Evolutionary conservation across 2,797 vertebrate genomes (phyloP), one percentile per base, ranked within the genome.

Genomic region (Hydrolagus colliei): DNA sequence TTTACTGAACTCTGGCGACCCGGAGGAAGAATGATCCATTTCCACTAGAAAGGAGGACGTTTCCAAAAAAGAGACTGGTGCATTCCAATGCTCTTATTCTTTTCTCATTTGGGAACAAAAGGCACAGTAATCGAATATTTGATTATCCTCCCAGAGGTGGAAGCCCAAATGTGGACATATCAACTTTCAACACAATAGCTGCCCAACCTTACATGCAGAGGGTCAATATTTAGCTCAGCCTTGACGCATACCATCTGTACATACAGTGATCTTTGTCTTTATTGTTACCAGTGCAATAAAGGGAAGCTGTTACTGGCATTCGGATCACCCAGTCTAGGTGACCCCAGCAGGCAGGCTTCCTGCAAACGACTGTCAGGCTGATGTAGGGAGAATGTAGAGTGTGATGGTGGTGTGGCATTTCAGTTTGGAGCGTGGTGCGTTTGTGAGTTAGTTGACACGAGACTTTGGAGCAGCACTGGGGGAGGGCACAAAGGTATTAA

Each of bases 11-110:
- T 27, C 27, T 52, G 41, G 41, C 6, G 41, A 52, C 41, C 41
- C 6, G 6, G 6, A 52, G 41, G 41, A 52, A 6, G 41, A 52
- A 52, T 52, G 2, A 52, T 3, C 6, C 6, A 52, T 52, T 52
- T 52, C 41, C 6, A 52, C 3, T 6, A 73, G 11, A 20, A 52
- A 52, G 41, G 9, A 73, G 18, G 11, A 20, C 6, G 10, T 27
- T 20, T 22, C 22, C n/a, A 9, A 72, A 72, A 67, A 68, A 52
- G 73, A 75, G 35, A 52, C 73, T 18, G 73, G 18, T 75, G 9
- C 73, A 75, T 75, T 20, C 52, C 75, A 77, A 77, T 20, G 35
- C n/a, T 61, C 75, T 61, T 59, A 77, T 77, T 77, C 75, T 59
- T 59, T 77, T 77, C 75, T 77, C 41, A 4, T 4, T 61, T 20